Percentiles rank a stretch among this genome's conserved stretches.
Conservation (phyloP, 37 sponge, comb jelly and placozoan genomes). For the Mnemiopsis leidyi region DNA sequence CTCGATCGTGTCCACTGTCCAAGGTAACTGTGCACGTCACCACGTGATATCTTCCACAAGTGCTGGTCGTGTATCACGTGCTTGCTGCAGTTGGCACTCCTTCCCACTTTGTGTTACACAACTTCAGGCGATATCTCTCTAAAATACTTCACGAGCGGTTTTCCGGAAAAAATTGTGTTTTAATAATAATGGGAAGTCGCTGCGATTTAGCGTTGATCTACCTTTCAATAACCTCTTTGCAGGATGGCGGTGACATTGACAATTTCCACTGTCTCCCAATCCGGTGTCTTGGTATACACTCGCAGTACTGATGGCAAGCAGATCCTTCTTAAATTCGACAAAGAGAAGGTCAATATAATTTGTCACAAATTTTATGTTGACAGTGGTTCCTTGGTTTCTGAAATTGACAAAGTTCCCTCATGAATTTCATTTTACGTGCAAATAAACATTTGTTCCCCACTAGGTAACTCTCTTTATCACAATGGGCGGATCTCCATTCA, state of each 20-base stretch:
- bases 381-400: no score
- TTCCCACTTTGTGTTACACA: no score
- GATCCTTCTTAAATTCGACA: background rate
- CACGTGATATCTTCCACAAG: background rate
- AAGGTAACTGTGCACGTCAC: background rate
- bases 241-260: background rate
- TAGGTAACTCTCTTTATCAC: background rate
- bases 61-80: background rate
- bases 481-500: background rate
- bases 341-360: background rate
- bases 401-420: no score
- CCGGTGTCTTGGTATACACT: background rate
- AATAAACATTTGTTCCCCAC: no score
- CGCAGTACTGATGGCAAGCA: background rate
- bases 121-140: no score
- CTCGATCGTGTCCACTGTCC: background rate
- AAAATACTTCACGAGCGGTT: no score
- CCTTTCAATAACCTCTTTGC: no score
- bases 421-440: no score
- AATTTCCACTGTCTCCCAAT: background rate
- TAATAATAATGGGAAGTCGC: no score
- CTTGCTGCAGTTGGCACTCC: background rate
- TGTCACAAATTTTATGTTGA: no score
- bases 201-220: no score
- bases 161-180: no score